Evolutionary conservation across 2,113 vertebrate genomes (phyloP), one percentile per base, ranked within the genome.

Genomic region (Collichthys lucidus): DNA sequence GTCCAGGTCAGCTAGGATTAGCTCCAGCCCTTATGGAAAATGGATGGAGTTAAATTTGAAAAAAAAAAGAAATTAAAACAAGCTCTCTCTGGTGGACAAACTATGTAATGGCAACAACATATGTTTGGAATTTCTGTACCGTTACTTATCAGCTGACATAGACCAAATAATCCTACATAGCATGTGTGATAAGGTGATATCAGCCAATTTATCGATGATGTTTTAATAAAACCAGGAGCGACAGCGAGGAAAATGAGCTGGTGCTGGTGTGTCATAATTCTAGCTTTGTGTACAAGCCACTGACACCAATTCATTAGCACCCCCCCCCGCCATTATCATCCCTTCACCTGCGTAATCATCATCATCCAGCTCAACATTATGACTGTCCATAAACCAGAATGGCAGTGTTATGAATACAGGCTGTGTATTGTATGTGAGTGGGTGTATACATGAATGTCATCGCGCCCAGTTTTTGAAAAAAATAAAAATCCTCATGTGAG

Each of bases 81-180:
- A 72, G 67, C 70, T 73, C 73, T 60, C 72, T 79, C 86, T 79
- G 67, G 71, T 82, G 86, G 82, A 82, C 71, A 79, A 31, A 35
- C 57, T 31, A 17, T 59, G 57, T 35, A 35, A 59, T 31, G 56
- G 15, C 16, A 10, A 31, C 49, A 2, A 50, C 14, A 40, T 40
- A 64, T 47, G 17, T 56, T 15, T 65, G n/a, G 12, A 44, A n/a
- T 50, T 65, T 60, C 6, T 40, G 7, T 40, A 40, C 29, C 55
- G 10, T 53, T 29, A n/a, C 11, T 62, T 20, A 53, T 53, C 9
- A 0, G 9, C 11, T 35, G 26, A 66, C 5, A 20, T 16, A 11
- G 6, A 49, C 26, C 14, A 9, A 6, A 66, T n/a, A 67, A 26
- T 29, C 2, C 56, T 16, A 47, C 24, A 46, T n/a, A 66, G 24